Conservation (phyloP, 2,113 vertebrate genomes). For the Cottus gobio region DNA sequence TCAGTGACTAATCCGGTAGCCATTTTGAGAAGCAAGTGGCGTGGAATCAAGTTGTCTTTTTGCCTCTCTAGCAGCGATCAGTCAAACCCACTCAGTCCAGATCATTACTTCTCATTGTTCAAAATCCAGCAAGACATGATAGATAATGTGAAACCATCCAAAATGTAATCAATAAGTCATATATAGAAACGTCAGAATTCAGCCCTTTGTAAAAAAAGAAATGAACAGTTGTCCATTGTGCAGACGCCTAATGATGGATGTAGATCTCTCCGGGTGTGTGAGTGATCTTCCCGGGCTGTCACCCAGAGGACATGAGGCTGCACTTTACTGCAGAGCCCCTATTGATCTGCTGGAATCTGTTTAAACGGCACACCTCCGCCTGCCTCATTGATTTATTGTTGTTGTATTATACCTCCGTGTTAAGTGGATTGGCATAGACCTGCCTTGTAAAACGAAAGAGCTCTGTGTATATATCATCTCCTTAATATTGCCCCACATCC, state of each 20-base stretch:
- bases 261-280: slow-evolving; percentile 50
- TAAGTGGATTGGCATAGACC: slow-evolving; percentile 72
- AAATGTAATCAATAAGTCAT: slow-evolving; percentile 69
- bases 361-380: slow-evolving; percentile 69
- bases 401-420: slow-evolving; percentile 72
- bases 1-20: background rate
- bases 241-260: slow-evolving; percentile 70
- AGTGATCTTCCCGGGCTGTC: slow-evolving; percentile 67
- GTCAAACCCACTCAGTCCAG: slow-evolving; percentile 31
- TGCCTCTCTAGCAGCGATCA: slow-evolving; percentile 26
- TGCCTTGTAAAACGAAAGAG: slow-evolving; percentile 56
- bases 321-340: slow-evolving; percentile 60
- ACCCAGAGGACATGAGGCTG: slow-evolving; percentile 66
- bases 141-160: slow-evolving; percentile 45
- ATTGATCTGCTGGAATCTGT: slow-evolving; percentile 75
- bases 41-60: slow-evolving; percentile 33
- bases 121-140: slow-evolving; percentile 45
- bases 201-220: slow-evolving; percentile 62
- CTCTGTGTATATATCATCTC: slow-evolving; percentile 47
- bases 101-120: slow-evolving; percentile 62
- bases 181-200: slow-evolving; percentile 68
- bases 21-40: slow-evolving; percentile 28
- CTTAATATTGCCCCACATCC: slow-evolving; percentile 47
- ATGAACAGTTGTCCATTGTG: slow-evolving; percentile 65
- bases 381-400: slow-evolving; percentile 70